phyloP scores from a whole-genome alignment of 2,888 invertebrate species.

The Clivina fossor region DNA sequence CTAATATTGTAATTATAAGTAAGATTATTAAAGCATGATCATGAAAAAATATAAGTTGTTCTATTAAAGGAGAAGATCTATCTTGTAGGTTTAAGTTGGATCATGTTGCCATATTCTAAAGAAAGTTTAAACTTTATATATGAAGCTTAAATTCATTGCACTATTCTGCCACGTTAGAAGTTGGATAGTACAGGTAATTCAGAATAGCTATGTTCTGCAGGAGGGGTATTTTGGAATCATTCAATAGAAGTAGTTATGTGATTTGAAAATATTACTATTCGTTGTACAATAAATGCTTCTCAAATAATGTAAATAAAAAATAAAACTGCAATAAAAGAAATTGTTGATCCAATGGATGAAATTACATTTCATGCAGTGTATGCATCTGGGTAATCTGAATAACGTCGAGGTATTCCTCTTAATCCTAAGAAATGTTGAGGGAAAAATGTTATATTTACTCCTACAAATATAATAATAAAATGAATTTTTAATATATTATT shows the following conservation, averaged over 20 bases:
- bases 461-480: slow-evolving; percentile 72
- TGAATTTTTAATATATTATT: slow-evolving; percentile 65
- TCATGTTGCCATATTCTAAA: slow-evolving; percentile 65
- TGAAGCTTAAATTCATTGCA: slow-evolving; percentile 69
- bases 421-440: slow-evolving; percentile 76
- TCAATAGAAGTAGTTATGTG: slow-evolving; percentile 62
- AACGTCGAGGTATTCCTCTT: slow-evolving; percentile 74
- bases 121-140: slow-evolving; percentile 65
- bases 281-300: slow-evolving; percentile 61
- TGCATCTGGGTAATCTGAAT: slow-evolving; percentile 71
- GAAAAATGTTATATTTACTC: slow-evolving; percentile 80
- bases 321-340: slow-evolving; percentile 62
- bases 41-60: too few relatives aligned
- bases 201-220: slow-evolving; percentile 62
- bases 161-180: slow-evolving; percentile 65
- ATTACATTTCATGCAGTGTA: slow-evolving; percentile 68
- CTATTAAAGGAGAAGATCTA: too few relatives aligned
- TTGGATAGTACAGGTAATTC: slow-evolving; percentile 61
- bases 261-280: slow-evolving; percentile 55
- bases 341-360: slow-evolving; percentile 68
- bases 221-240: slow-evolving; percentile 62
- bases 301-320: slow-evolving; percentile 64
- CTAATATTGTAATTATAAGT: too few relatives aligned
- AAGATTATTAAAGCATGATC: too few relatives aligned
- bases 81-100: too few relatives aligned